phyloP scores from a whole-genome alignment of 1,140 invertebrate genomes.

The Drosophila orena region DNA sequence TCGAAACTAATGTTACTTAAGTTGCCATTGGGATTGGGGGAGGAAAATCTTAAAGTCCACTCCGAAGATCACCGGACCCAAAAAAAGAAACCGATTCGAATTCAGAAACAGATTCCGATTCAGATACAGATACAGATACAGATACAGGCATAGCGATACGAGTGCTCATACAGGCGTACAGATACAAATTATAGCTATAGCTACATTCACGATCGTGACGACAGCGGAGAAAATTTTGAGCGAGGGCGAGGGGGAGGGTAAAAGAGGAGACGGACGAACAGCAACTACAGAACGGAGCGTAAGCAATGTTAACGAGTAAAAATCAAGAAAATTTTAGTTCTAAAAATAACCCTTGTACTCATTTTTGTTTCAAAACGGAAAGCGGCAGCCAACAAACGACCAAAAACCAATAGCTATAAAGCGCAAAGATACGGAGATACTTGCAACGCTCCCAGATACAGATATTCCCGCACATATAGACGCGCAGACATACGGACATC shows the following conservation, averaged over 20 bases:
- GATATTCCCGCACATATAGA: slow-evolving; percentile 6
- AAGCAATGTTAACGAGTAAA: slow-evolving; percentile 81
- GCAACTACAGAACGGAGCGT: slow-evolving; percentile 69
- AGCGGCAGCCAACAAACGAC: slow-evolving; percentile 52
- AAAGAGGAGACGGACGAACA: slow-evolving; percentile 10
- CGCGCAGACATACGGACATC: slow-evolving; percentile 9
- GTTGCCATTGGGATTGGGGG: slow-evolving; percentile 32
- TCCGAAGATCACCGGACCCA: slow-evolving; percentile 43
- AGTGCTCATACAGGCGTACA: slow-evolving; percentile 28
- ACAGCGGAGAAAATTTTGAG: slow-evolving; percentile 30
- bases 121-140: slow-evolving; percentile 34
- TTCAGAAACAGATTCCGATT: slow-evolving; percentile 23
- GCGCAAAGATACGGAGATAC: slow-evolving; percentile 63
- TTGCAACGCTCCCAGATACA: slow-evolving; percentile 39
- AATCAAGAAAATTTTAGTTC: slow-evolving; percentile 78
- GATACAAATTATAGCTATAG: slow-evolving; percentile 25
- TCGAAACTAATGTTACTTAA: slow-evolving; percentile 75
- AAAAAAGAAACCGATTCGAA: slow-evolving; percentile 33
- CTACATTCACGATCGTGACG: slow-evolving; percentile 60
- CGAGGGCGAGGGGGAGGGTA: background rate
- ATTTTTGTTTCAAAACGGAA: slow-evolving; percentile 77
- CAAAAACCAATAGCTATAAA: slow-evolving; percentile 77
- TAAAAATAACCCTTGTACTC: slow-evolving; percentile 80
- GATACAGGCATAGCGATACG: slow-evolving; percentile 23
- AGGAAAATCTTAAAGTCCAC: slow-evolving; percentile 52